Evolutionary conservation across 2,888 invertebrate species (phyloP).

Genomic region (Elmis aenea): DNA sequence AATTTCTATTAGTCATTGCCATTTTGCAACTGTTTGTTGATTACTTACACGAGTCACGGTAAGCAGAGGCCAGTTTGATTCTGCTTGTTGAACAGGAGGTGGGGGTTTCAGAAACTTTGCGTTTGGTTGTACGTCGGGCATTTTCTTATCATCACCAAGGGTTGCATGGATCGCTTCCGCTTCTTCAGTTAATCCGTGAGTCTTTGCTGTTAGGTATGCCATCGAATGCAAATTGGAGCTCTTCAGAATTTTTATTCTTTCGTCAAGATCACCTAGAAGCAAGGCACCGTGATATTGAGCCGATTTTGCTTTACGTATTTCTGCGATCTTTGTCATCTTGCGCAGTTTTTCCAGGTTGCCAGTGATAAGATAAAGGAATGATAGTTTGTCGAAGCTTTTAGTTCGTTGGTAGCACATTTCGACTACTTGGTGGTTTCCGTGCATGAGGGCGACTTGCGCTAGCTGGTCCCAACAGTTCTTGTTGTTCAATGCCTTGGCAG

Average conservation of each 20-base stretch:
- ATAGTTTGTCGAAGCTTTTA: slow-evolving; percentile 97
- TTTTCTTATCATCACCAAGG: slow-evolving; percentile 51
- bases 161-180: slow-evolving; percentile 66
- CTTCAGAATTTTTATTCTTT: slow-evolving; percentile 80
- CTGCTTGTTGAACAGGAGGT: slow-evolving; percentile 82
- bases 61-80: slow-evolving; percentile 94
- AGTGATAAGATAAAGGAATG: slow-evolving; percentile 95
- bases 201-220: slow-evolving; percentile 92
- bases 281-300: slow-evolving; percentile 96
- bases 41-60: slow-evolving; percentile 73
- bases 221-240: slow-evolving; percentile 70
- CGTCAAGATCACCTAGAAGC: slow-evolving; percentile 84
- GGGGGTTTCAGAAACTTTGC: slow-evolving; percentile 82
- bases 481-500: slow-evolving; percentile 91
- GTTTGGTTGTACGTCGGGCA: slow-evolving; percentile 70
- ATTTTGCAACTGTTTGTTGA: too few relatives aligned
- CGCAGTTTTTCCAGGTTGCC: slow-evolving; percentile 95
- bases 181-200: slow-evolving; percentile 80
- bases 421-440: slow-evolving; percentile 92
- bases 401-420: slow-evolving; percentile 99
- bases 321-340: slow-evolving; percentile 99
- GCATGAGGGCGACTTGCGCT: slow-evolving; percentile 87
- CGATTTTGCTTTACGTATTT: slow-evolving; percentile 93
- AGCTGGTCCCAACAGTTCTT: slow-evolving; percentile 93
- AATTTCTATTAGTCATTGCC: too few relatives aligned